A percentile compares a stretch with the other conserved stretches of the same genome.
Conservation (phyloP, 2,888 invertebrate genomes). For the Macroteleia sp. region DNA sequence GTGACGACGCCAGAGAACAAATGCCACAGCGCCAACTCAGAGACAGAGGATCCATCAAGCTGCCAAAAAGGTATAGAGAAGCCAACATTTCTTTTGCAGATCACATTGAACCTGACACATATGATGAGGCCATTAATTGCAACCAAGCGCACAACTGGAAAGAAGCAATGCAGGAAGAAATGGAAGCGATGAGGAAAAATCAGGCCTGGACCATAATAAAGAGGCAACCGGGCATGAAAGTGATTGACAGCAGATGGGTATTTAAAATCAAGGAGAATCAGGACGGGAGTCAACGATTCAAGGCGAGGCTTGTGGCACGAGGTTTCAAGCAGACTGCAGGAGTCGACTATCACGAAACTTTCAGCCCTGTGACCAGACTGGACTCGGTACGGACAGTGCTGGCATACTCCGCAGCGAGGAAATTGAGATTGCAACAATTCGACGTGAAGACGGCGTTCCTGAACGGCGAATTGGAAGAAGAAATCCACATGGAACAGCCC, state of each 20-base stretch:
- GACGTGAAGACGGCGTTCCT: constrained; percentile 74
- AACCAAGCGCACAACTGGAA: too few species aligned
- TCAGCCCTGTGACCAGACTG: constrained; percentile 71
- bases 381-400: constrained; percentile 69
- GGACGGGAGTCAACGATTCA: constrained; percentile 67
- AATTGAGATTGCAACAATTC: constrained; percentile 68
- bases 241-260: constrained; percentile 28
- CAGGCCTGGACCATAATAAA: constrained; percentile 28
- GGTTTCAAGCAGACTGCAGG: constrained; percentile 69
- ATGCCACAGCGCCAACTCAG: too few species aligned
- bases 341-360: constrained; percentile 73
- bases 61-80: too few species aligned
- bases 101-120: too few species aligned
- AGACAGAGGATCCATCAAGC: too few species aligned
- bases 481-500: constrained; percentile 76
- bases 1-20: too few species aligned
- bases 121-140: too few species aligned
- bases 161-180: constrained; percentile 37
- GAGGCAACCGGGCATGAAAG: background rate
- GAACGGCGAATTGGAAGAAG: constrained; percentile 53
- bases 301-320: constrained; percentile 72
- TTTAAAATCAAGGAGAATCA: constrained; percentile 49
- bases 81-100: too few species aligned
- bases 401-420: constrained; percentile 65
- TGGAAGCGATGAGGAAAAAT: constrained; percentile 33